A percentile compares a stretch with the other conserved stretches of the same genome.
phyloP scores from a whole-genome alignment of 1,140 invertebrate genomes.

The Ips nitidus region DNA sequence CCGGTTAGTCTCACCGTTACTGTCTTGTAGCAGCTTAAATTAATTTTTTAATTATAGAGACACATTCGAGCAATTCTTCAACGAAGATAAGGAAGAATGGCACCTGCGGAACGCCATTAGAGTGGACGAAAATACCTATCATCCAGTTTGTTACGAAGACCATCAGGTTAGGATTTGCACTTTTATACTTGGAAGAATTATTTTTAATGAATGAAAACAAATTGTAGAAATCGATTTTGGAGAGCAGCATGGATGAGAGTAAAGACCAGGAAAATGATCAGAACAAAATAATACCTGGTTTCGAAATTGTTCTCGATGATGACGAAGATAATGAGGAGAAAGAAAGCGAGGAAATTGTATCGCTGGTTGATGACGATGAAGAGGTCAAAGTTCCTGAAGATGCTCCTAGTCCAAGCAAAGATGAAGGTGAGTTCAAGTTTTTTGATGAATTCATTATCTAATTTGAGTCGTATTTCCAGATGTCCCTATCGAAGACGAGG shows the following conservation, averaged over 20 bases:
- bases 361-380: conserved; percentile 45
- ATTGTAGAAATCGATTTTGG: conserved; percentile 45
- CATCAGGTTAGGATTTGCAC: conserved; percentile 64
- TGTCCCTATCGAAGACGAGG: conserved; percentile 27
- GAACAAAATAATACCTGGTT: conserved; percentile 42
- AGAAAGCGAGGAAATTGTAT: conserved; percentile 39
- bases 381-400: conserved; percentile 40
- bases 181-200: conserved; percentile 5
- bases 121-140: conserved; percentile 79
- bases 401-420: conserved; percentile 21
- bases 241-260: conserved; percentile 38
- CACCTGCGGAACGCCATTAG: conserved; percentile 81
- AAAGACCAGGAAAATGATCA: conserved; percentile 24
- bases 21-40: not conserved
- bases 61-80: conserved; percentile 89
- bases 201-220: not conserved
- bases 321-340: conserved; percentile 46
- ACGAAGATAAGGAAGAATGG: conserved; percentile 96
- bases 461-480: not conserved
- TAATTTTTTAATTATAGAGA: conserved; percentile 55
- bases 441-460: not conserved
- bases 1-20: conserved; percentile 49
- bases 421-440: conserved; percentile 19
- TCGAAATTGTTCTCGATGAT: conserved; percentile 48
- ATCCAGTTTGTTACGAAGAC: conserved; percentile 90